Evolutionary conservation across 2,113 vertebrate genomes (phyloP).

Genomic region (Phasianus colchicus): DNA sequence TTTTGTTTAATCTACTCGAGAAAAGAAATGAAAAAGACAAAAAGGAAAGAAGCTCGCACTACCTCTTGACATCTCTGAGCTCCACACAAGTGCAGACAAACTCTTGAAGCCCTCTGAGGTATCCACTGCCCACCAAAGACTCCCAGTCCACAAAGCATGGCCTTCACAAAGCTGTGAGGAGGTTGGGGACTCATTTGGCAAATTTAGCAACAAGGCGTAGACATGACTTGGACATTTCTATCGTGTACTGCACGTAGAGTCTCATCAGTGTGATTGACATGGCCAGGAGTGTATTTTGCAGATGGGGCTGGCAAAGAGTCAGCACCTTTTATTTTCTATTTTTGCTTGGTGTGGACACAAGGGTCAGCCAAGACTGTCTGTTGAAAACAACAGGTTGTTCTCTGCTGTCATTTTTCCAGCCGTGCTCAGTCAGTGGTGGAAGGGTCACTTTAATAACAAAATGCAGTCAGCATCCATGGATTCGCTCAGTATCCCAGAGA

Average conservation of each 20-base stretch:
- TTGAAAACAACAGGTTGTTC: not conserved
- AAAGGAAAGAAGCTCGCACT: not conserved
- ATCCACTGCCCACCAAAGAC: not conserved
- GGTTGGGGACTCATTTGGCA: rapidly evolving
- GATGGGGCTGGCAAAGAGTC: not conserved
- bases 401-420: not conserved
- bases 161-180: not conserved
- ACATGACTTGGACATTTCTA: not conserved
- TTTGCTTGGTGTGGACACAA: not conserved
- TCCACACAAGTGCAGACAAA: not conserved
- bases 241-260: not conserved
- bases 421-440: not conserved
- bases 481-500: not conserved
- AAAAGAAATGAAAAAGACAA: not conserved
- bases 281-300: not conserved
- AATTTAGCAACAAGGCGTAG: not conserved
- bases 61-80: not conserved
- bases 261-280: not conserved
- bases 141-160: not conserved
- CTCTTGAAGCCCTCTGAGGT: not conserved
- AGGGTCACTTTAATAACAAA: not conserved
- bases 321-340: constrained; percentile 18
- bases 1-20: not conserved
- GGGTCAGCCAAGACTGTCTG: not conserved
- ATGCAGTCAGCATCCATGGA: not conserved